These are phyloP conservation scores for Xestia ashworthii DNA, from an alignment of 2,888 invertebrate species.

Conservation along the genomic window DNA sequence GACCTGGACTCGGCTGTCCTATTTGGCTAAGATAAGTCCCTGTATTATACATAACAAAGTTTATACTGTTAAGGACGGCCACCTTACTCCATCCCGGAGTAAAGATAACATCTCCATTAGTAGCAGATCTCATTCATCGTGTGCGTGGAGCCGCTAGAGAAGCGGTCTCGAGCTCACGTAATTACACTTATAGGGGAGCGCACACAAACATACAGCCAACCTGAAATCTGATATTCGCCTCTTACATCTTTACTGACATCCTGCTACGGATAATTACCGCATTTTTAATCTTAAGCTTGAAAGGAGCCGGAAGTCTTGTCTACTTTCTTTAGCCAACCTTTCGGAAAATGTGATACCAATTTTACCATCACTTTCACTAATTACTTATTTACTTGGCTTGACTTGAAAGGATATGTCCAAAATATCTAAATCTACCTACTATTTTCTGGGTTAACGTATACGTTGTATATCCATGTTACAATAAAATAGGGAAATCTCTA, in stretches of 20 bases:
- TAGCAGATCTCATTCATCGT: conserved; percentile 86
- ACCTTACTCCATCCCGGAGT: conserved; percentile 84
- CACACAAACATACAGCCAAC: conserved; percentile 73
- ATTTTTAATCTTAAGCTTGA: conserved; percentile 64
- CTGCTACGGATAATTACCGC: conserved; percentile 62
- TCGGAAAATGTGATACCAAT: conserved; percentile 49
- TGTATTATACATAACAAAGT: conserved; percentile 85
- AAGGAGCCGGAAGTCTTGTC: conserved; percentile 48
- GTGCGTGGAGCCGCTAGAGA: conserved; percentile 79
- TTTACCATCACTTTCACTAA: conserved; percentile 51
- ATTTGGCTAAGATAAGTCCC: conserved; percentile 85
- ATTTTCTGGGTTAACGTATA: conserved; percentile 47
- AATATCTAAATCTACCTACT: conserved; percentile 27
- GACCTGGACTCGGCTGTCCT: conserved; percentile 82
- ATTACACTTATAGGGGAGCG: conserved; percentile 80
- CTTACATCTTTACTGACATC: conserved; percentile 70
- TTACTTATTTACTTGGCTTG: conserved; percentile 53
- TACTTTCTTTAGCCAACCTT: conserved; percentile 54
- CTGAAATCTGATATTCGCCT: conserved; percentile 76
- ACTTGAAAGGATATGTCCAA: conserved; percentile 43
- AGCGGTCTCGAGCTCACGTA: conserved; percentile 76
- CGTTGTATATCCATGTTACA: conserved; percentile 60
- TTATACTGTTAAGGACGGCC: conserved; percentile 84
- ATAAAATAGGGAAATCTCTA: conserved; percentile 68
- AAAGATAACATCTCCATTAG: conserved; percentile 89